These are phyloP conservation scores for Danaus chrysippus DNA, from an alignment of 2,888 invertebrate species.

Conservation along the genomic window DNA sequence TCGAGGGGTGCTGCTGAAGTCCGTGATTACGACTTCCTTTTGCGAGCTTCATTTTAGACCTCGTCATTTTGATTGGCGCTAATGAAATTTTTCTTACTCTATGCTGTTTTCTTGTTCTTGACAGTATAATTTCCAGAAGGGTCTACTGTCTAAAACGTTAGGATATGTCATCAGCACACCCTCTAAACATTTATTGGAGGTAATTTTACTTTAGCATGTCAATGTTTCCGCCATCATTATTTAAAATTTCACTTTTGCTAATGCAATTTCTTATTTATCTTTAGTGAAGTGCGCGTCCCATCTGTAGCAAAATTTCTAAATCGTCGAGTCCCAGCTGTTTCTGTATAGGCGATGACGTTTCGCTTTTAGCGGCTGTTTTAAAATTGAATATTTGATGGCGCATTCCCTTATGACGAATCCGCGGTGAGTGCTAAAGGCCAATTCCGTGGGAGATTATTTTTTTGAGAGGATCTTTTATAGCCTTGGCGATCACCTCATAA, in stretches of 20 bases:
- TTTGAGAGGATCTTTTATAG: constrained; percentile 49
- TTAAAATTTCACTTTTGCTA: constrained; percentile 74
- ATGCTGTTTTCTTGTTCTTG: constrained; percentile 74
- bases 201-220: constrained; percentile 63
- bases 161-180: constrained; percentile 65
- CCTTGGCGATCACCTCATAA: constrained; percentile 28
- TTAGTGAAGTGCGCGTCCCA: constrained; percentile 72
- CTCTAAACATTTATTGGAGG: constrained; percentile 64
- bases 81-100: constrained; percentile 78
- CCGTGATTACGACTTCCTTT: constrained; percentile 78
- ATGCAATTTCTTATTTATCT: constrained; percentile 73
- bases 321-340: constrained; percentile 75
- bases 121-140: constrained; percentile 72
- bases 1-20: constrained; percentile 74
- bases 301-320: constrained; percentile 76
- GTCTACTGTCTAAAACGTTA: constrained; percentile 53
- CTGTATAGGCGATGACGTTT: constrained; percentile 74
- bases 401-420: constrained; percentile 75
- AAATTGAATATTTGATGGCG: constrained; percentile 79
- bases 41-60: constrained; percentile 77
- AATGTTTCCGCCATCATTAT: constrained; percentile 66
- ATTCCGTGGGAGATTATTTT: constrained; percentile 64
- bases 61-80: constrained; percentile 80
- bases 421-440: constrained; percentile 59
- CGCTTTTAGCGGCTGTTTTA: constrained; percentile 79